Conservation (phyloP, 2,113 vertebrate species). For the Pteruthius melanotis region DNA sequence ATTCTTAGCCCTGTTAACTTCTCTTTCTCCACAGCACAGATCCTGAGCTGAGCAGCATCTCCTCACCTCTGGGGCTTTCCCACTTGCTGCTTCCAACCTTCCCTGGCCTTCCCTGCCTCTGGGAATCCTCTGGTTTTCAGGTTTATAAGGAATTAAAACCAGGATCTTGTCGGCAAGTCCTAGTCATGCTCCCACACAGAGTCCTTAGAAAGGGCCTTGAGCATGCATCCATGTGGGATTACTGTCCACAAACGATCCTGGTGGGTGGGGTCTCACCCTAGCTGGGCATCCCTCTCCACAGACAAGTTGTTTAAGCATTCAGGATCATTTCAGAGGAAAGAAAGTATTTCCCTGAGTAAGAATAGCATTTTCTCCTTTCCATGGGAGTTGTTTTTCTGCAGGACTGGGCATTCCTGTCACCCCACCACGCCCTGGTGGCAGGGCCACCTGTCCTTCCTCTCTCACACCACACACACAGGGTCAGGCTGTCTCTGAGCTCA, state of each 20-base stretch:
- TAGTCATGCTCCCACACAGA: background rate
- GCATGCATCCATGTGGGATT: background rate
- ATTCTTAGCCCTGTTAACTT: background rate
- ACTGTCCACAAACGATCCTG: background rate
- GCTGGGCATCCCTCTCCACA: background rate
- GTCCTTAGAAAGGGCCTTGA: background rate
- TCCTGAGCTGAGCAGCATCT: rapidly evolving
- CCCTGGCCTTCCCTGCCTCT: background rate
- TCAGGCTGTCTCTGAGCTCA: background rate
- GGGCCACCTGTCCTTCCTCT: background rate
- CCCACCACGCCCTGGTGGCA: background rate
- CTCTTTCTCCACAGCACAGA: background rate
- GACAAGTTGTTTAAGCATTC: background rate
- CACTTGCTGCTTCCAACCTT: background rate
- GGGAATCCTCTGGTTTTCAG: background rate
- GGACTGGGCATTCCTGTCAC: background rate
- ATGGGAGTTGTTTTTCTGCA: background rate
- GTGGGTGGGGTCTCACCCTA: background rate
- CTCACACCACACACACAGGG: rapidly evolving
- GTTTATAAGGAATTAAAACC: background rate
- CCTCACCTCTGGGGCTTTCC: background rate
- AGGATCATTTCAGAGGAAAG: background rate
- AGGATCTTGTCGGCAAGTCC: background rate
- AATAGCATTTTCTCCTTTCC: background rate
- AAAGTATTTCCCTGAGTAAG: background rate